Evolutionary conservation across 1,140 invertebrate species (phyloP).

Genomic region (Prorops nasuta): DNA sequence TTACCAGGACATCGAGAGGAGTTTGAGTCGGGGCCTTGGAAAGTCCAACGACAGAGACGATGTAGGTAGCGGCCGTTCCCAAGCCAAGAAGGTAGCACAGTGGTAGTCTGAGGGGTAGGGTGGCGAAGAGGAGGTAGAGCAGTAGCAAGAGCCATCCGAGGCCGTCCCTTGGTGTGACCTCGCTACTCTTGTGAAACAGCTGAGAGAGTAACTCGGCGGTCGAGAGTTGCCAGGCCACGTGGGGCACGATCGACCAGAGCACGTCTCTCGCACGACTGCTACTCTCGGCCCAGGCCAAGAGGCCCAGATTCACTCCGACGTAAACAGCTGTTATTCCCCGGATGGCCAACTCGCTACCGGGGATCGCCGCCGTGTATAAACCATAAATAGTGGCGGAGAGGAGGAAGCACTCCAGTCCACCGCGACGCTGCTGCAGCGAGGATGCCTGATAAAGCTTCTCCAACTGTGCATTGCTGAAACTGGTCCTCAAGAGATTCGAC

Average conservation of each 20-base stretch:
- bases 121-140: constrained; percentile 82
- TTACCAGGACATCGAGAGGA: constrained; percentile 61
- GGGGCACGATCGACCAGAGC: constrained; percentile 59
- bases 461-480: constrained; percentile 52
- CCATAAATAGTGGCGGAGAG: constrained; percentile 69
- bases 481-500: constrained; percentile 47
- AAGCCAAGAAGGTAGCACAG: constrained; percentile 64
- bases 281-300: constrained; percentile 57
- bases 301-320: constrained; percentile 56
- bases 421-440: constrained; percentile 71
- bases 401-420: constrained; percentile 75
- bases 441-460: constrained; percentile 77
- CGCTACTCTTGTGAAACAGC: constrained; percentile 57
- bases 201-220: constrained; percentile 63
- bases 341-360: constrained; percentile 55
- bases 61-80: constrained; percentile 61
- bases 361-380: constrained; percentile 59
- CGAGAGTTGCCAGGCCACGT: constrained; percentile 64
- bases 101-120: constrained; percentile 71
- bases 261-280: constrained; percentile 46
- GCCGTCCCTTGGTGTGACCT: constrained; percentile 59
- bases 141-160: constrained; percentile 80
- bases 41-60: constrained; percentile 58
- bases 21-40: constrained; percentile 42
- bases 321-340: constrained; percentile 59